These are phyloP conservation scores for Brenthis hecate DNA, from an alignment of 2,888 invertebrate genomes.

Conservation along the genomic window DNA sequence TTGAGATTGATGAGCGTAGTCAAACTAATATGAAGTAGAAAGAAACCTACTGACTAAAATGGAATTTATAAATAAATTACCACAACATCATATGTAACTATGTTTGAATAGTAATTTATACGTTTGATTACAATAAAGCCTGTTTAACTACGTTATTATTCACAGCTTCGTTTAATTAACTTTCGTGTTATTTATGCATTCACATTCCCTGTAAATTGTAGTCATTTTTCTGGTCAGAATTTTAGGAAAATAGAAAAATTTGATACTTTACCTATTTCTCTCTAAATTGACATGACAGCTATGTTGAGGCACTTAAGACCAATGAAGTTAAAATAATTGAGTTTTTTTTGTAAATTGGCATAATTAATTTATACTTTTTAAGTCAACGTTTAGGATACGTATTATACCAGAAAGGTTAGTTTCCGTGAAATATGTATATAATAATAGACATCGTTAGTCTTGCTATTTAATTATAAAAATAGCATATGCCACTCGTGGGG, in stretches of 20 bases:
- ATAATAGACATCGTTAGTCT: too few relatives aligned
- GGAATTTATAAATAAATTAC: too few relatives aligned
- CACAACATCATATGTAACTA: too few relatives aligned
- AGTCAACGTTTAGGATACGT: too few relatives aligned
- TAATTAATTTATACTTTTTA: too few relatives aligned
- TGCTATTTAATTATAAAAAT: neutral
- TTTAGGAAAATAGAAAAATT: constrained; percentile 8
- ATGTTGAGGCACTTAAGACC: neutral
- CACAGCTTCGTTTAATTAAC: constrained; percentile 7
- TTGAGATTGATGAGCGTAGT: too few relatives aligned
- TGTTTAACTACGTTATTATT: constrained; percentile 10
- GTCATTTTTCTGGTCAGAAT: constrained; percentile 9
- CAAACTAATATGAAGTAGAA: too few relatives aligned
- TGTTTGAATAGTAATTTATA: neutral
- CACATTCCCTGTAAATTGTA: constrained; percentile 12
- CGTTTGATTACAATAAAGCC: neutral
- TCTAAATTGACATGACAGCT: neutral
- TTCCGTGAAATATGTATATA: too few relatives aligned
- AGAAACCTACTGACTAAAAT: too few relatives aligned
- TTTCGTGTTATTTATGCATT: constrained; percentile 8
- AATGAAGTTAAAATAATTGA: neutral
- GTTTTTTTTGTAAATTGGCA: too few relatives aligned
- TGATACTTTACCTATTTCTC: neutral
- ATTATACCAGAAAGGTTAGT: too few relatives aligned
- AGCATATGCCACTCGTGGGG: neutral